These are phyloP conservation scores for Isurus oxyrinchus DNA, from an alignment of 2,113 vertebrate species.

Conservation along the genomic window DNA sequence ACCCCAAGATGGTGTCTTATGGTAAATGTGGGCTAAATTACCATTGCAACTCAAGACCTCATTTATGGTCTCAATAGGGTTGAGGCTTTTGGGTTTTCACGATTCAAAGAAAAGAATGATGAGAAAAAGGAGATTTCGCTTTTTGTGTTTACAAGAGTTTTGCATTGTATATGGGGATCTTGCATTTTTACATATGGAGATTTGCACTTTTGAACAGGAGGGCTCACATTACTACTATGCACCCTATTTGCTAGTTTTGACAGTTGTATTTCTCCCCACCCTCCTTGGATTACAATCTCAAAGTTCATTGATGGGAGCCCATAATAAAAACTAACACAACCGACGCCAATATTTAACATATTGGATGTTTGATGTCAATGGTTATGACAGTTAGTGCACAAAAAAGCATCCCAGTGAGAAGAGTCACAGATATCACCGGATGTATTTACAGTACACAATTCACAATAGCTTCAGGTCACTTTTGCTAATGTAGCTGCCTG, in stretches of 20 bases:
- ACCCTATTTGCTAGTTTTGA: neutral
- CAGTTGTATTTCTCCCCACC: neutral
- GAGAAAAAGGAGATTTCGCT: neutral
- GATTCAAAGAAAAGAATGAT: neutral
- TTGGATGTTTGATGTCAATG: conserved; percentile 6
- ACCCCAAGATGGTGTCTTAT: too few relatives aligned
- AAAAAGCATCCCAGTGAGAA: conserved; percentile 15
- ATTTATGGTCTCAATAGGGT: neutral
- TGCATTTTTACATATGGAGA: neutral
- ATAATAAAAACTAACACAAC: neutral
- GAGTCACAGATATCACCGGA: conserved; percentile 34
- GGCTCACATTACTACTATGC: neutral
- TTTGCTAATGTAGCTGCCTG: neutral
- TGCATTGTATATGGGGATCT: neutral
- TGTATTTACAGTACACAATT: conserved; percentile 31
- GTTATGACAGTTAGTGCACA: conserved; percentile 25
- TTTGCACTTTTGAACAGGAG: neutral
- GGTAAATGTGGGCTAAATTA: too few relatives aligned
- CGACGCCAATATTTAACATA: conserved; percentile 7
- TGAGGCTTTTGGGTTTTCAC: neutral
- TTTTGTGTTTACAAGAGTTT: neutral
- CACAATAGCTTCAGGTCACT: conserved; percentile 29
- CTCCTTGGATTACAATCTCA: neutral
- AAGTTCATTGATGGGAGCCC: neutral
- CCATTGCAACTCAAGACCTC: too few relatives aligned